Percentiles rank a stretch among this genome's conserved stretches.
Evolutionary conservation across 2,797 vertebrate genomes (phyloP).

Genomic region (Sus cebifrons): DNA sequence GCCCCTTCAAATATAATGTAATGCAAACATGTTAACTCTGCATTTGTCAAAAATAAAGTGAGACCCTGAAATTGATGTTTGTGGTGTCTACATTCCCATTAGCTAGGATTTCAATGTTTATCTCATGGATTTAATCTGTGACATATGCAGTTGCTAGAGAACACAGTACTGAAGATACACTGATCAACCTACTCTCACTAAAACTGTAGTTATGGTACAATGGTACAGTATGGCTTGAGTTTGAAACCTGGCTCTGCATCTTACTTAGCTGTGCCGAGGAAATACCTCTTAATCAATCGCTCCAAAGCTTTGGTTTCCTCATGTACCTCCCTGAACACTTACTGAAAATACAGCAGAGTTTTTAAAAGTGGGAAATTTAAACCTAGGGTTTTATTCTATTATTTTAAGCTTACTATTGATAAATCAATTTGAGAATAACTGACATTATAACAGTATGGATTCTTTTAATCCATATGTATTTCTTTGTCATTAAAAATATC

Average conservation of each 20-base stretch:
- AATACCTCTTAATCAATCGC: neutral
- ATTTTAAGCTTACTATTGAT: too few relatives aligned
- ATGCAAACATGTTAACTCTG: neutral
- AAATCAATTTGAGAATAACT: too few relatives aligned
- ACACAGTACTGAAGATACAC: neutral
- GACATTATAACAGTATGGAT: too few relatives aligned
- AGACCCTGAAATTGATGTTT: neutral
- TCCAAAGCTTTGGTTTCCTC: neutral
- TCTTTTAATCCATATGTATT: too few relatives aligned
- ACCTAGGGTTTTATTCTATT: neutral
- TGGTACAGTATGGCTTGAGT: neutral
- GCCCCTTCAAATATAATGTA: neutral
- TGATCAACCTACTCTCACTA: neutral
- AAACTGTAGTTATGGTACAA: neutral
- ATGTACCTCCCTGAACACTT: neutral
- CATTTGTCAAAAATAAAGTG: neutral
- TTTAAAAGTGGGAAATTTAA: constrained; percentile 33
- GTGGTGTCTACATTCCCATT: neutral
- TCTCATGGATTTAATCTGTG: neutral
- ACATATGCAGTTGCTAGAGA: neutral
- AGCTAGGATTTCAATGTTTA: constrained; percentile 9
- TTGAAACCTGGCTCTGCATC: neutral
- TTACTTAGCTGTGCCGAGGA: neutral
- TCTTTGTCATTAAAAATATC: too few relatives aligned
- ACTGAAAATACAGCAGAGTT: constrained; percentile 53